Evolutionary conservation across 2,797 vertebrate genomes (phyloP).

Genomic region (Bufotes viridis): DNA sequence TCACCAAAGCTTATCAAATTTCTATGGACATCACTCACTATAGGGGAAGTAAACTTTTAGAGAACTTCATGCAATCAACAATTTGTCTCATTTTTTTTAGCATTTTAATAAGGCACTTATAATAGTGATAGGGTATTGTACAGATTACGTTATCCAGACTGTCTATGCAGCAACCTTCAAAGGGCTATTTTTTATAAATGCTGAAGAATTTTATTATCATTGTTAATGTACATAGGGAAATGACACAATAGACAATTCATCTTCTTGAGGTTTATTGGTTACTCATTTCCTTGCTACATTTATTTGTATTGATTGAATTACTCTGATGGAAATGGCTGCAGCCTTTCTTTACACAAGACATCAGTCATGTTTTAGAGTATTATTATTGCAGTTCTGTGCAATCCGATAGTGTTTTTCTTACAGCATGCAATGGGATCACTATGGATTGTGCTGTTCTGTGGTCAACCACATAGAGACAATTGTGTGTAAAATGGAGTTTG

Average conservation of each 20-base stretch:
- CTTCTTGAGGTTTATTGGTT: slow-evolving; percentile 14
- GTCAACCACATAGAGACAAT: background rate
- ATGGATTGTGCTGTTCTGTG: background rate
- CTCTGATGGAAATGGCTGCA: slow-evolving; percentile 11
- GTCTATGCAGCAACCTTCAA: background rate
- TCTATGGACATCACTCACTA: background rate
- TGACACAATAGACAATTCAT: background rate
- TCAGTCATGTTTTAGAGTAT: background rate
- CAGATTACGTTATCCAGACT: background rate
- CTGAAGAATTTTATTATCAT: background rate
- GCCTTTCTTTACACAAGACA: background rate
- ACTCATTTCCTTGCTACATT: slow-evolving; percentile 22
- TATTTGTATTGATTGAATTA: slow-evolving; percentile 32
- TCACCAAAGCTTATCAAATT: background rate
- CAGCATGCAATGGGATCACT: background rate
- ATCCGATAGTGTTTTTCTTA: background rate
- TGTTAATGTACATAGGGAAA: slow-evolving; percentile 2
- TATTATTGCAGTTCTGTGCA: slow-evolving; percentile 3
- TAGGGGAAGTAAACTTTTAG: background rate
- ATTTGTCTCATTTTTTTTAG: too few species aligned
- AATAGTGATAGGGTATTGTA: background rate
- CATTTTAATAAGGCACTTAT: background rate
- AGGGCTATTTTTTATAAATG: background rate
- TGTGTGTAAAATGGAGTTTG: background rate
- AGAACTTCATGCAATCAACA: too few species aligned